Percentiles rank a stretch among this genome's conserved stretches.
Conservation (phyloP, 2,113 vertebrate species). For the Acanthisitta chloris region DNA sequence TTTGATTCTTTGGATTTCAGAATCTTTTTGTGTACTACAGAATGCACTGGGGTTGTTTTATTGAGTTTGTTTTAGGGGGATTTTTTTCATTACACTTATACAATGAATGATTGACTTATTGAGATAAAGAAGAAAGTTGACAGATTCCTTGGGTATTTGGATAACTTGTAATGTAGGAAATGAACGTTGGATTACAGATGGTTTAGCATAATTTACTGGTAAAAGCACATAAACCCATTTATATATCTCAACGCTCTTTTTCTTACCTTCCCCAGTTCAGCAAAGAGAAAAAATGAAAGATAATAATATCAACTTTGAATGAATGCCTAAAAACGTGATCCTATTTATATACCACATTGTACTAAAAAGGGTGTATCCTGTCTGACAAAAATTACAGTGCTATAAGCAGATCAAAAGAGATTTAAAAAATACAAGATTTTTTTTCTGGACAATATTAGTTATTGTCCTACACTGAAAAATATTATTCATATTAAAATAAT, state of each 20-base stretch:
- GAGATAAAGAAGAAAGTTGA: conserved; percentile 14
- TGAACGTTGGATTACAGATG: neutral
- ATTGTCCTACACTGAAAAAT: neutral
- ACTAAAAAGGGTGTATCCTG: neutral
- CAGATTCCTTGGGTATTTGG: conserved; percentile 3
- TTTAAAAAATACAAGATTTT: neutral
- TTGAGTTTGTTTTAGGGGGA: rapidly evolving
- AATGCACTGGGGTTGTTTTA: neutral
- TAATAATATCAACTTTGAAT: neutral
- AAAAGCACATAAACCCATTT: neutral
- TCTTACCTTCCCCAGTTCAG: neutral
- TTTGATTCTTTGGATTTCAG: conserved; percentile 10
- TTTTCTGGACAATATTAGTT: neutral
- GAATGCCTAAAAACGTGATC: neutral
- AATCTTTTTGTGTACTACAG: neutral
- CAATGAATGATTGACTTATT: conserved; percentile 26
- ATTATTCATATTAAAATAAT: neutral
- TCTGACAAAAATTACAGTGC: neutral
- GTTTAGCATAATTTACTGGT: conserved; percentile 16
- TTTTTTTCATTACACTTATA: neutral
- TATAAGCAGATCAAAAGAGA: neutral
- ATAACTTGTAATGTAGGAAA: conserved; percentile 30
- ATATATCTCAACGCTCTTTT: neutral
- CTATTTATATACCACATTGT: neutral
- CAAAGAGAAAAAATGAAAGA: neutral